Conservation (phyloP, 2,797 vertebrate species). For the Gambusia yucatana region DNA sequence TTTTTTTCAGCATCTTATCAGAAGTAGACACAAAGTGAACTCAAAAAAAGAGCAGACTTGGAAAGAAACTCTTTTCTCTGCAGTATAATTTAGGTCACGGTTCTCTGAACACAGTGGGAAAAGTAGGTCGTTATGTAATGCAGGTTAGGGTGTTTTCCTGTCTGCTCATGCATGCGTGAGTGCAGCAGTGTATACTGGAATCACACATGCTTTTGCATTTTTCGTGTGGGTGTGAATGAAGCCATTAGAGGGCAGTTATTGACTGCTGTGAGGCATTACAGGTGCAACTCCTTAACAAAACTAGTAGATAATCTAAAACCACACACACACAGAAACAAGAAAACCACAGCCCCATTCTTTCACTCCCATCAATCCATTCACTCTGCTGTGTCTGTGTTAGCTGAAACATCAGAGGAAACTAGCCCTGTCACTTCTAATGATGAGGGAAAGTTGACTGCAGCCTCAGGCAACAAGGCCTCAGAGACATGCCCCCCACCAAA, state of each 20-base stretch:
- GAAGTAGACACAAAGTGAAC: constrained; percentile 14
- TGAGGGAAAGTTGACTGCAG: constrained; percentile 67
- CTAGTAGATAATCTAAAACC: constrained; percentile 43
- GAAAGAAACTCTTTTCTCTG: constrained; percentile 50
- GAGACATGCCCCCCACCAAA: constrained; percentile 66
- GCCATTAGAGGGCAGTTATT: constrained; percentile 51
- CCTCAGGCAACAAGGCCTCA: constrained; percentile 59
- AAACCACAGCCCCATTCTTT: constrained; percentile 37
- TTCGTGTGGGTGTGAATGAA: constrained; percentile 39
- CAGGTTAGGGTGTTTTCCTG: constrained; percentile 77
- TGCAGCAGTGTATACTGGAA: constrained; percentile 23
- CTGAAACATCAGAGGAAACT: constrained; percentile 69
- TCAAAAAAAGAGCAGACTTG: constrained; percentile 25
- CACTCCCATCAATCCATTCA: constrained; percentile 56
- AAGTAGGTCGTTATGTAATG: constrained; percentile 72
- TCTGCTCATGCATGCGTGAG: constrained; percentile 53
- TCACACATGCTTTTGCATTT: constrained; percentile 34
- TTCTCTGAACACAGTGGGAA: constrained; percentile 39
- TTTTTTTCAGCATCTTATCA: constrained; percentile 13
- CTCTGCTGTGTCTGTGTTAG: constrained; percentile 57
- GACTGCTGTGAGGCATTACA: constrained; percentile 49
- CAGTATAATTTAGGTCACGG: constrained; percentile 64
- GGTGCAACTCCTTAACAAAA: constrained; percentile 47
- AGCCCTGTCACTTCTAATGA: constrained; percentile 74
- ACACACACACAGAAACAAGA: constrained; percentile 10